Base-by-base conservation (phyloP, 2,888 invertebrate species). In the Urechis unicinctus region DNA sequence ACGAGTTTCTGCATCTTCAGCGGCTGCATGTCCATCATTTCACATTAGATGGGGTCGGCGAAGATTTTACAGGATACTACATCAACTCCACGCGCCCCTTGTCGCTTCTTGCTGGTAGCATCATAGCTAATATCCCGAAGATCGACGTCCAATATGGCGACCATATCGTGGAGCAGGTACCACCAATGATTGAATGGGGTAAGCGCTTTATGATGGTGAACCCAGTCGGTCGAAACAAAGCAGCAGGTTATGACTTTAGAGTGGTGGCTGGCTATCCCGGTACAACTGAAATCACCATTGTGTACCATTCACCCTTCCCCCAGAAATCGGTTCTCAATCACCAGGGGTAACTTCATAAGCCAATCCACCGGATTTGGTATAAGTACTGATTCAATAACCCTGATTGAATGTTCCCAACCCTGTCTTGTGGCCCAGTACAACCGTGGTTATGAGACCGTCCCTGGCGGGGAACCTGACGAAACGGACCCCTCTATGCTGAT, bases 401-500 rank as follows among this genome's bases (percentile, higher is more conserved):
- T 9, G 13, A 9, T 48, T 13, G 24, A 9, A 5, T 50, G 50
- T 24, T 17, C 13, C 6, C 17, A 50, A 22, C 30, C 13, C 21
- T 50, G 50, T 36, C 36, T 50, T 5, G 50, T 50, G n/a, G 50
- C 24, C 5, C 50, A 50, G 36, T 50, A 50, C 36, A 50, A 50
- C 24, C 30, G 6, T 4, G 50, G 50, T 4, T 5, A 9, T 6
- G 21, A 31, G 50, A 28, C 9, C 48, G 21, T 9, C 48, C 6
- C 4, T 9, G 25, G 9, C 6, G 22, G 13, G 6, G 28, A 48
- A 9, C 9, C 5, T n/a, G 36, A 22, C 17, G 21, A 31, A 6
- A 30, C 50, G 4, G 50, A 50, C 36, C 50, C 50, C n/a, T 50
- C 36, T 36, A 50, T 50, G 50, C 13, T 31, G 50, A 50, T 50